Evolutionary conservation across 2,888 invertebrate genomes (phyloP), one percentile per base, ranked within the genome.

Genomic region (Stenodera caucasica): DNA sequence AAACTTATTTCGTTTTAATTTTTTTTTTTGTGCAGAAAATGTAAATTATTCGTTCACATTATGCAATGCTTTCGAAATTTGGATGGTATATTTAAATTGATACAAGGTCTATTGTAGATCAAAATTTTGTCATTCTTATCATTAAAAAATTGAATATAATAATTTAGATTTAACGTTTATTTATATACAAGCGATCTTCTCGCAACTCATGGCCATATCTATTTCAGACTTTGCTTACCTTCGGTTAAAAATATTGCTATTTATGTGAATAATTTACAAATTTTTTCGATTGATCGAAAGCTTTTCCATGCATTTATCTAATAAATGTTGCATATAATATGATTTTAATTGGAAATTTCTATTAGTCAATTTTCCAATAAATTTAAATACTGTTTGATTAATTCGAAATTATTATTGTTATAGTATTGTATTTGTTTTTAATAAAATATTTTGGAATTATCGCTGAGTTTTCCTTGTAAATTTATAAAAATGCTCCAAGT

Each of bases 181-280:
- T 72, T 72, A 72, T 73, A 71, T 73, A 72, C 69, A 72, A 70
- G 63, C 67, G 45, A 72, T 70, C 68, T 66, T 70, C 69, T 66
- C 66, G 67, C 70, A 69, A 72, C 73, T 73, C 74, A 75, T 70
- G 74, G 74, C 72, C 73, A 72, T 71, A 67, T 70, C 73, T 75
- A 74, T 74, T 73, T 73, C 64, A 66, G 73, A 72, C 67, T 59
- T 63, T 67, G 68, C 72, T 69, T 71, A 69, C 71, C 71, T 45
- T 72, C 72, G 73, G 72, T 72, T 73, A 71, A 71, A 70, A 70
- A 72, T 72, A 73, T 74, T 72, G 70, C 70, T 60, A 52, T 35
- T 35, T 32, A 52, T 33, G n/a, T 35, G 6, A 30, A 52, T 21
- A 3, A 18, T 32, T 18, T 52, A 21, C 5, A 14, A 21, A 32